Evolutionary conservation across 2,113 vertebrate species (phyloP).

Genomic region (Microcebus lehilahytsara): DNA sequence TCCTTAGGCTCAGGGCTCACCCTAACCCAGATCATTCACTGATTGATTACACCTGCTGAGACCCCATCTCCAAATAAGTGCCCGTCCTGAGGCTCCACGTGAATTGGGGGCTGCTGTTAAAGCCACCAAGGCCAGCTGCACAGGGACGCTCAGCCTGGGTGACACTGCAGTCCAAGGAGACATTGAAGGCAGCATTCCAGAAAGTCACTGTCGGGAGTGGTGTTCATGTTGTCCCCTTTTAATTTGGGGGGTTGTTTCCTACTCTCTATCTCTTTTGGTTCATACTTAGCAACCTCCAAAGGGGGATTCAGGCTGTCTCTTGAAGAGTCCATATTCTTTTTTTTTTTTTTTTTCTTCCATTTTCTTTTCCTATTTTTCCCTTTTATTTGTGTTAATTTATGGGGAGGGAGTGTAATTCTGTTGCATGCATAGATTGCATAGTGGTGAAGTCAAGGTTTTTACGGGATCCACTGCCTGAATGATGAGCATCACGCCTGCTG

Average conservation of each 20-base stretch:
- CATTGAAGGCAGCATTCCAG: not conserved
- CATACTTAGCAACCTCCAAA: not conserved
- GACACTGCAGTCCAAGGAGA: not conserved
- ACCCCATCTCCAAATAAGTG: not conserved
- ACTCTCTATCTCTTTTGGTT: not conserved
- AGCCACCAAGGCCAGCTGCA: not conserved
- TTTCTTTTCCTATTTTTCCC: too few relatives aligned
- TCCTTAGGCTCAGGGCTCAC: not conserved
- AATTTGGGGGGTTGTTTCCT: not conserved
- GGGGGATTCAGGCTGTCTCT: not conserved
- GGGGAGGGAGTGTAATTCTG: too few relatives aligned
- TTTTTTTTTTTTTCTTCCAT: too few relatives aligned
- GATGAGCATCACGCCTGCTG: too few relatives aligned
- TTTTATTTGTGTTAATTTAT: too few relatives aligned
- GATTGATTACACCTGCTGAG: not conserved
- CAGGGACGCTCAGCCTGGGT: not conserved
- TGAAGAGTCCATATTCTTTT: not conserved
- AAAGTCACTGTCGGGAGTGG: not conserved
- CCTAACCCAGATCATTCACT: not conserved
- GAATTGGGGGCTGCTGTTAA: not conserved
- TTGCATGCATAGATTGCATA: too few relatives aligned
- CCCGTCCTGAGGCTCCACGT: accelerated
- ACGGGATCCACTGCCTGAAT: too few relatives aligned
- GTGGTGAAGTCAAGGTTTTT: too few relatives aligned
- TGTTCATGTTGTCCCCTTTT: not conserved